Base-by-base conservation (phyloP, 2,113 vertebrate species). In the Gasterosteus nipponicus region DNA sequence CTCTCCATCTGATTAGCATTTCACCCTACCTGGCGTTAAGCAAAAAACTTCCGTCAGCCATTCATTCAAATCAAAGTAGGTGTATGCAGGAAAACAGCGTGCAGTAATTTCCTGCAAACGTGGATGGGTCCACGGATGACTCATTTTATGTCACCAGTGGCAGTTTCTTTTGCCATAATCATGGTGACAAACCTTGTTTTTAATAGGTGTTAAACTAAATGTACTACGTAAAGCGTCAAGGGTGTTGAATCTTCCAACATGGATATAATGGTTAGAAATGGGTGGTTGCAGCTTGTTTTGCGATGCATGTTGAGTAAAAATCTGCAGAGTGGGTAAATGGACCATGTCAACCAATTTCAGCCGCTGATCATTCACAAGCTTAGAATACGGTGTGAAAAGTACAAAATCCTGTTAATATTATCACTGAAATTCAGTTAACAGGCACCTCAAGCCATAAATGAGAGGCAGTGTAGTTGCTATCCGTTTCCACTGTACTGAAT, bases 11-110 rank as follows among this genome's bases (percentile, higher is more conserved):
- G 33, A 82, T 82, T 72, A 63, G 38, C 0, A 60, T 83, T 86
- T 68, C 58, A 47, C 41, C 22, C 31, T 64, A 81, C 2, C 35
- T 51, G 73, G 42, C 58, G 29, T 53, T 14, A 10, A 35, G n/a
- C 56, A 75, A 64, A 57, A 65, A 26, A 39, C n/a, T 42, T 72
- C 78, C 66, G 2, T 58, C 75, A 78, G 64, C 75, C 47, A 29
- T 83, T 73, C 2, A 64, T 89, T 88, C 75, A 73, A 73, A 80
- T 84, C 57, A 86, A 79, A 64, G 18, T 29, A 53, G n/a, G 51
- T 64, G 44, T 18, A 73, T 44, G 78, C 71, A 67, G 53, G 51
- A 53, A 59, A 76, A 70, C 22, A 8, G 38, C 14, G 18, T 73
- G 57, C 56, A 42, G 42, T 71, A 1, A 64, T 77, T 80, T 75